These are phyloP conservation scores for Sebastes diaconus DNA, from an alignment of 2,797 vertebrate genomes.

Conservation along the genomic window DNA sequence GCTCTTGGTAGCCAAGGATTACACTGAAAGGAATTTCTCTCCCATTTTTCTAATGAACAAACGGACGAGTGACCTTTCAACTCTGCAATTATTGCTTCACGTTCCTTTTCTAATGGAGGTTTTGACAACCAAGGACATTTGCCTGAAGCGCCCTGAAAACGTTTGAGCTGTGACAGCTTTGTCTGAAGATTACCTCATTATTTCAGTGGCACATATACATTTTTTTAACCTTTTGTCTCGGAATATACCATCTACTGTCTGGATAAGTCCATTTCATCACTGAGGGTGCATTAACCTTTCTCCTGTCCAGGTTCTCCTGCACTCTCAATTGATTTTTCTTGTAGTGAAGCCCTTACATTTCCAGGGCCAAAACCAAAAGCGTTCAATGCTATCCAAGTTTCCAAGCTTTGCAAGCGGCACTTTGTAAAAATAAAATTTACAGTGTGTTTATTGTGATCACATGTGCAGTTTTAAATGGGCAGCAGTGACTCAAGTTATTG, in stretches of 20 bases:
- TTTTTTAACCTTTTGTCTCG: neutral
- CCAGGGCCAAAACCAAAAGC: slow-evolving; percentile 36
- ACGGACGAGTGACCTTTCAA: slow-evolving; percentile 57
- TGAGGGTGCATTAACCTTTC: slow-evolving; percentile 21
- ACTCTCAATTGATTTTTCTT: slow-evolving; percentile 53
- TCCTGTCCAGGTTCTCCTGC: slow-evolving; percentile 46
- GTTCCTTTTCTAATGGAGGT: slow-evolving; percentile 53
- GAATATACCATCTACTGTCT: slow-evolving; percentile 16
- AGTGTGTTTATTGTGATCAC: slow-evolving; percentile 25
- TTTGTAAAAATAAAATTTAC: slow-evolving; percentile 15
- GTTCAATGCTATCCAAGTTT: slow-evolving; percentile 30
- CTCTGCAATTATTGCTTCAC: slow-evolving; percentile 49
- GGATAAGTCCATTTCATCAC: slow-evolving; percentile 22
- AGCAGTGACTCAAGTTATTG: slow-evolving; percentile 7
- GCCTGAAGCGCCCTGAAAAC: slow-evolving; percentile 32
- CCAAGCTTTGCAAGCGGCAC: neutral
- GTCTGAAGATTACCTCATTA: slow-evolving; percentile 28
- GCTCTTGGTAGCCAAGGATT: slow-evolving; percentile 44
- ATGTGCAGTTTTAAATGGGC: slow-evolving; percentile 40
- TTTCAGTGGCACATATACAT: neutral
- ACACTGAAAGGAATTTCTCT: slow-evolving; percentile 42
- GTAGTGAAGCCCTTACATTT: slow-evolving; percentile 20
- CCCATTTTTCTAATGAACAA: slow-evolving; percentile 37
- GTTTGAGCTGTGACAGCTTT: slow-evolving; percentile 48
- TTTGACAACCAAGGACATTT: slow-evolving; percentile 65